A percentile compares a stretch with the other conserved stretches of the same genome.
These are phyloP conservation scores for Doris montereyensis DNA, from an alignment of 2,888 invertebrate genomes.

Conservation along the genomic window DNA sequence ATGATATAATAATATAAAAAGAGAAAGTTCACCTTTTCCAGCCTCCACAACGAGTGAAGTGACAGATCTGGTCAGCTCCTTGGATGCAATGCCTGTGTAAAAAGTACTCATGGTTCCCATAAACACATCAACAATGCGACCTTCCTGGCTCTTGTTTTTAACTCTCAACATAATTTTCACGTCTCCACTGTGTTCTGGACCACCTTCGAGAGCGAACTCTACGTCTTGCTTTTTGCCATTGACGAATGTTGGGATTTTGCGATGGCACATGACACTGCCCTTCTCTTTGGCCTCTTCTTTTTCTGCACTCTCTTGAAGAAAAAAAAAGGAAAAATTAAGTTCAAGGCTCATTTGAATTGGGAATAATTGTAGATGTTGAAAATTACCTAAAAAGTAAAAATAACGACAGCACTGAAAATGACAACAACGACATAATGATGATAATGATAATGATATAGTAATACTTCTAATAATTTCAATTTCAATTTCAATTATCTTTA, in stretches of 20 bases:
- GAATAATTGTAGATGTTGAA: no score
- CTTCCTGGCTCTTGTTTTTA: slow-evolving; percentile 56
- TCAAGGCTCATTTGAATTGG: no score
- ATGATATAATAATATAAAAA: no score
- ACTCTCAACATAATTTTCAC: slow-evolving; percentile 54
- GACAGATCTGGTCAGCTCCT: slow-evolving; percentile 55
- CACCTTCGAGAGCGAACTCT: slow-evolving; percentile 55
- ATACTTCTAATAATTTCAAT: no score
- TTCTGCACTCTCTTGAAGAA: slow-evolving; percentile 52
- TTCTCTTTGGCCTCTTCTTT: slow-evolving; percentile 49
- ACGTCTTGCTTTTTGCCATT: slow-evolving; percentile 51
- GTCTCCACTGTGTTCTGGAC: slow-evolving; percentile 57
- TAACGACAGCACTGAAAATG: no score
- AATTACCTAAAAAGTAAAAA: no score
- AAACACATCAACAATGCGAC: slow-evolving; percentile 58
- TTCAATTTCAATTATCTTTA: no score
- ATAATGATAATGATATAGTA: no score
- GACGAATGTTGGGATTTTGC: slow-evolving; percentile 37
- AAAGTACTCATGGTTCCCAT: slow-evolving; percentile 57
- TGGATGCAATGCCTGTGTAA: slow-evolving; percentile 66
- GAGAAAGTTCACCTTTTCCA: slow-evolving; percentile 52
- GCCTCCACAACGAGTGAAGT: slow-evolving; percentile 73
- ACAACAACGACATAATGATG: no score
- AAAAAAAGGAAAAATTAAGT: background rate
- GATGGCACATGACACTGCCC: slow-evolving; percentile 52